phyloP scores from a whole-genome alignment of 2,888 invertebrate genomes.

The Rapana venosa region DNA sequence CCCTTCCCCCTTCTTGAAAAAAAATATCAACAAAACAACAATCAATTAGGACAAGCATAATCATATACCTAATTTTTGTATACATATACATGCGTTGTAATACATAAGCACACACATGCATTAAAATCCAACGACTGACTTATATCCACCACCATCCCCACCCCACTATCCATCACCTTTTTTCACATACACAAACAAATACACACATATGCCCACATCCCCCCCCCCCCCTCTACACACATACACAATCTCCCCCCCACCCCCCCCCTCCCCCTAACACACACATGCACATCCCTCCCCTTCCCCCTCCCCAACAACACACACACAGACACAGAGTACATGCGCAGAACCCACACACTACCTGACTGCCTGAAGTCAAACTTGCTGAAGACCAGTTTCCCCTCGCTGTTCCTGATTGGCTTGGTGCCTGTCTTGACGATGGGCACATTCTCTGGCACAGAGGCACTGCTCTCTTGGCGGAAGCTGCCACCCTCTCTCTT shows the following conservation, averaged over 20 bases:
- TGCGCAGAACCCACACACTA: background rate
- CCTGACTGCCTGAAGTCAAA: conserved; percentile 88
- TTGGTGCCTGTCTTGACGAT: background rate
- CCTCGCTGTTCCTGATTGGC: conserved; percentile 81
- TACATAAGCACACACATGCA: no score
- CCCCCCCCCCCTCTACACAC: background rate
- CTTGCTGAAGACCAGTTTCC: conserved; percentile 93
- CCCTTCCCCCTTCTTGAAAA: no score
- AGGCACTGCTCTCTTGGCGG: background rate
- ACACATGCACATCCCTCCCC: background rate
- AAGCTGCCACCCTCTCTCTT: background rate
- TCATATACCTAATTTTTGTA: no score
- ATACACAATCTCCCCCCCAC: background rate
- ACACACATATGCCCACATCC: background rate
- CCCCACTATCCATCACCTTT: no score
- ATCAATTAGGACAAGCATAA: no score
- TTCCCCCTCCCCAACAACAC: background rate
- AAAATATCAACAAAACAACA: no score
- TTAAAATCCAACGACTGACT: no score
- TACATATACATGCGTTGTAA: no score
- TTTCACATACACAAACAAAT: background rate
- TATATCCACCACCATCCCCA: no score
- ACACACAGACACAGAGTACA: background rate
- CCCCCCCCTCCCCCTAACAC: background rate
- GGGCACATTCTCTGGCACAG: background rate